Evolutionary conservation across 1,140 invertebrate species (phyloP).

Genomic region (Drosophila sp.): DNA sequence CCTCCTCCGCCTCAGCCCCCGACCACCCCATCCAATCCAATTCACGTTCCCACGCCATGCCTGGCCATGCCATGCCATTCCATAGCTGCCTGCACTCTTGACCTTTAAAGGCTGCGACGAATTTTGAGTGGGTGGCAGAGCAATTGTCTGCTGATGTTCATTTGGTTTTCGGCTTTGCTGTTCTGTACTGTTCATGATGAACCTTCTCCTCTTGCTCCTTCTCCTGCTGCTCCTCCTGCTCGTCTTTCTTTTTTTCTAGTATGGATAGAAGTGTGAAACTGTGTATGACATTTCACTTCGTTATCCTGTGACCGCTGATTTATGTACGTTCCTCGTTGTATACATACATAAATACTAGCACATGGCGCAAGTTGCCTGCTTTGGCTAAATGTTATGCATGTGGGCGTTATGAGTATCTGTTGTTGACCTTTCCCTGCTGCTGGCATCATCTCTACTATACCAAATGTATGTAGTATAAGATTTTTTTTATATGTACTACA

Average conservation of each 20-base stretch:
- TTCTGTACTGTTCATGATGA: conserved; percentile 26
- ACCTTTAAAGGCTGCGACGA: conserved; percentile 68
- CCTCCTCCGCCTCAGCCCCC: not conserved
- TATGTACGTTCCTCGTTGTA: conserved; percentile 30
- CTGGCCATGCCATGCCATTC: conserved; percentile 6
- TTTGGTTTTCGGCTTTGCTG: conserved; percentile 31
- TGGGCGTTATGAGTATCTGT: conserved; percentile 18
- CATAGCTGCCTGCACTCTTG: conserved; percentile 68
- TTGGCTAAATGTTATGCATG: conserved; percentile 36
- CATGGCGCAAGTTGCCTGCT: not conserved
- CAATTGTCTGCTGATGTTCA: conserved; percentile 56
- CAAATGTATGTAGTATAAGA: no score
- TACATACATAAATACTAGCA: not conserved
- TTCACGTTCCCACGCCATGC: conserved; percentile 27
- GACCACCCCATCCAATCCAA: conserved; percentile 35
- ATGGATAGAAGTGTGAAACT: conserved; percentile 59
- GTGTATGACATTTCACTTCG: conserved; percentile 64
- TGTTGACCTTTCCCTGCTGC: conserved; percentile 48
- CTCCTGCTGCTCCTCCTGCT: no score
- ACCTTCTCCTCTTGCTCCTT: not conserved
- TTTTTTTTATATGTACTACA: not conserved
- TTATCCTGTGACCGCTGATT: conserved; percentile 61
- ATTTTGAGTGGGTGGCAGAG: conserved; percentile 39
- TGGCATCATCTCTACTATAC: not conserved
- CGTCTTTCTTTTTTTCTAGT: not conserved